phyloP scores from a whole-genome alignment of 1,140 invertebrate genomes.

The Penaeus japonicus region DNA sequence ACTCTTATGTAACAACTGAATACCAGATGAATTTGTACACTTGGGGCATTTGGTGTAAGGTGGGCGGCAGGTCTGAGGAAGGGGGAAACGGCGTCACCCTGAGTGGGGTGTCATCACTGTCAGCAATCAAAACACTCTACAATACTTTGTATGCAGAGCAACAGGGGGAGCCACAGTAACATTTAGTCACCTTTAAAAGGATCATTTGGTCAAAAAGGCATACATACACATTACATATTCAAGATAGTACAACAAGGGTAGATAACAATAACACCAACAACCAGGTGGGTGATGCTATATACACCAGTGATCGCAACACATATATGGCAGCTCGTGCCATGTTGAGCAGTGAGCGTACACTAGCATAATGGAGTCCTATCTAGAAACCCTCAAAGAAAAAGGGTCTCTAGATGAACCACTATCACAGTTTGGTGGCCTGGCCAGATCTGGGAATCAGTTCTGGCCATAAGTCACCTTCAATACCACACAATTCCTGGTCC shows the following conservation, averaged over 20 bases:
- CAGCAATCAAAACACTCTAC: conserved; percentile 23
- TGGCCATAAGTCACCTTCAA: conserved; percentile 24
- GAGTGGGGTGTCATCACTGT: conserved; percentile 33
- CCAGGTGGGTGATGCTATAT: conserved; percentile 54
- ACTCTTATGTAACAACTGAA: conserved; percentile 16
- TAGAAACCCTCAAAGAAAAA: conserved; percentile 3
- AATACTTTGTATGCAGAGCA: conserved; percentile 44
- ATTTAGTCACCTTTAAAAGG: conserved; percentile 53
- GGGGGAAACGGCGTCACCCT: conserved; percentile 32
- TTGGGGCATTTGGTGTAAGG: conserved; percentile 35
- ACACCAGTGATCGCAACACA: conserved; percentile 51
- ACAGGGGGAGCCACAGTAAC: conserved; percentile 47
- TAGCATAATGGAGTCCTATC: conserved; percentile 32
- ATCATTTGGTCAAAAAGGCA: conserved; percentile 54
- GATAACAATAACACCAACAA: conserved; percentile 54
- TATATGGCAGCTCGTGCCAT: conserved; percentile 30
- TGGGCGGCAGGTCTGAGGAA: conserved; percentile 28
- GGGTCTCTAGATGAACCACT: conserved; percentile 38
- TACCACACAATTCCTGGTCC: conserved; percentile 46
- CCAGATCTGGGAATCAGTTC: neutral
- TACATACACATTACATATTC: conserved; percentile 50
- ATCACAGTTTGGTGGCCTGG: conserved; percentile 49
- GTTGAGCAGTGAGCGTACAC: conserved; percentile 52
- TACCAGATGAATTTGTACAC: conserved; percentile 48
- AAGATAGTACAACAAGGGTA: conserved; percentile 50